Percentiles rank a stretch among this genome's conserved stretches.
phyloP scores from a whole-genome alignment of 1,140 invertebrate genomes.

The Atopsyche davidsoni region DNA sequence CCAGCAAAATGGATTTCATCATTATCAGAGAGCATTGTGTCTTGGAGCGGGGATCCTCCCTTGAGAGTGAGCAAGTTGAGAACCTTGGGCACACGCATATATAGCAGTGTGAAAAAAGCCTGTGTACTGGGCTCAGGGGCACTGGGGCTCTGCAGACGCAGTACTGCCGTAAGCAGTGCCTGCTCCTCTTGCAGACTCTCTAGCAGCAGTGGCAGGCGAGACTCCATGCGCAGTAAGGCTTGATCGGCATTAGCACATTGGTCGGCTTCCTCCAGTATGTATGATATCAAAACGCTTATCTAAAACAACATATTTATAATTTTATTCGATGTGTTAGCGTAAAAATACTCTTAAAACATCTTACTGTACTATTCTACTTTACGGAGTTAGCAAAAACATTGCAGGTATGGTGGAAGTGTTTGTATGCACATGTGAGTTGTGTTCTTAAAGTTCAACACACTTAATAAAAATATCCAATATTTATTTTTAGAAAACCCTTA shows the following conservation, averaged over 20 bases:
- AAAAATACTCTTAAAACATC: too few species aligned
- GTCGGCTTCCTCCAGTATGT: conserved; percentile 67
- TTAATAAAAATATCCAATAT: too few species aligned
- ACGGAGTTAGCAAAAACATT: too few species aligned
- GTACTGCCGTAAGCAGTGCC: conserved; percentile 46
- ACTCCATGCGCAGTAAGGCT: conserved; percentile 51
- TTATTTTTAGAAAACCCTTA: too few species aligned
- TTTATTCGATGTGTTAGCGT: too few species aligned
- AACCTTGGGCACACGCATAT: conserved; percentile 51
- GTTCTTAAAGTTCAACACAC: too few species aligned
- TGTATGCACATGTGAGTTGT: too few species aligned
- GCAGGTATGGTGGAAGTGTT: too few species aligned
- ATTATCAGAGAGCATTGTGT: conserved; percentile 16
- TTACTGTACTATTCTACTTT: too few species aligned
- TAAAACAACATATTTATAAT: conserved; percentile 29
- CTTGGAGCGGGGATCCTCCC: conserved; percentile 32
- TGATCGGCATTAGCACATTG: conserved; percentile 37
- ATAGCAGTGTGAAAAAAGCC: conserved; percentile 52
- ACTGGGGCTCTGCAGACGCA: conserved; percentile 37
- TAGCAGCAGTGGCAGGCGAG: conserved; percentile 62
- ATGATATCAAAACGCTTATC: conserved; percentile 61
- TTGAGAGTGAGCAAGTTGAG: conserved; percentile 38
- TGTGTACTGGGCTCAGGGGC: conserved; percentile 36
- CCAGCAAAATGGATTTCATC: conserved; percentile 22
- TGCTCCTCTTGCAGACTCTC: conserved; percentile 58